Base-by-base conservation (phyloP, 2,113 vertebrate genomes). In the Passer domesticus region DNA sequence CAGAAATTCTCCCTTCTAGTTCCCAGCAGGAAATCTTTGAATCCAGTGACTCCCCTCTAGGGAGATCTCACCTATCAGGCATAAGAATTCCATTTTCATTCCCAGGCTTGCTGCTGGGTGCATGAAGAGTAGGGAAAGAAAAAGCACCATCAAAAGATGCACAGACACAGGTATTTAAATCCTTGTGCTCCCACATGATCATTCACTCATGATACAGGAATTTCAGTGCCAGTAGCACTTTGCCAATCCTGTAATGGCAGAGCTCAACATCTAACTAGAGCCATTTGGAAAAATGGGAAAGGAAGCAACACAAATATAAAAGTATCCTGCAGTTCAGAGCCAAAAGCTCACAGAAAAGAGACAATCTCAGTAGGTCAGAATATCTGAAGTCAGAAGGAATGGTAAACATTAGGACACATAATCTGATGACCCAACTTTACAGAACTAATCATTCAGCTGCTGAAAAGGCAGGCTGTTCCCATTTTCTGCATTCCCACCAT, bases 401-500 rank as follows among this genome's bases (percentile, higher is more conserved):
- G 73, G 91, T 67, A 89, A 89, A 80, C 59, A 90, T 88, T 63
- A 56, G 83, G 67, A 89, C 0, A 13, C 37, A 66, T 25, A 67
- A 88, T 94, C 60, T 90, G 80, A 83, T 64, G 92, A 89, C 85
- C 88, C 88, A 81, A 15, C 2, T 17, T 78, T 77, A 92, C 79
- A 87, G 63, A 91, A 69, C 87, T 44, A 37, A 91, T 83, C 67
- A 73, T 46, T 83, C 87, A 80, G 82, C 88, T 87, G 89, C 87
- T 83, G 83, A 68, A 89, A 85, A 92, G 60, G 49, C 92, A 67
- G 41, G 60, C 73, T 81, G 76, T 70, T 93, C 41, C 91, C 86
- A 93, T 93, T 88, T 88, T 83, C 83, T 92, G 73, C 85, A 83
- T 88, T 92, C 79, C 76, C 76, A 83, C 68, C 92, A 96, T 75